Percentiles rank a stretch among this genome's conserved stretches.
Conservation (phyloP, 2,888 invertebrate species). For the Nomada hirtipes region DNA sequence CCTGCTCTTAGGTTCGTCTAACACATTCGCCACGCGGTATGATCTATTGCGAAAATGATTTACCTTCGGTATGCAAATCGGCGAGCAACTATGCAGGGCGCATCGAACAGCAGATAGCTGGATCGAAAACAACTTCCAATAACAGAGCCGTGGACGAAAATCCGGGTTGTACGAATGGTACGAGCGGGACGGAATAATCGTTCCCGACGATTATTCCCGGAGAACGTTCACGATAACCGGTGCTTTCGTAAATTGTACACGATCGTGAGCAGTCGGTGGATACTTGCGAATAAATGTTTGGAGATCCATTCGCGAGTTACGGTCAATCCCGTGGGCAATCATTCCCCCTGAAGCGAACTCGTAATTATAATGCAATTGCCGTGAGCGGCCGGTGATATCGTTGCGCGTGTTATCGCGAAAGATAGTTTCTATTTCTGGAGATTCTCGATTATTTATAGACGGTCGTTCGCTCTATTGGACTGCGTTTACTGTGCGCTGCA, state of each 20-base stretch:
- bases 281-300: not conserved
- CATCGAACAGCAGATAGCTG: not conserved
- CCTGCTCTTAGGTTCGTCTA: constrained; percentile 26
- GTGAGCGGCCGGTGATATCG: not conserved
- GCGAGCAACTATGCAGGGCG: constrained; percentile 8
- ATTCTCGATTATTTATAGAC: constrained; percentile 65
- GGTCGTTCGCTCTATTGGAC: constrained; percentile 39
- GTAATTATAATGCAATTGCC: constrained; percentile 9
- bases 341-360: constrained; percentile 24
- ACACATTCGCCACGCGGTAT: constrained; percentile 26
- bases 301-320: not conserved
- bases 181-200: not conserved
- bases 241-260: constrained; percentile 34
- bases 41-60: constrained; percentile 53
- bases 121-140: not conserved
- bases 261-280: constrained; percentile 14
- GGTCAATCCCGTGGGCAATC: constrained; percentile 12
- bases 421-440: constrained; percentile 67
- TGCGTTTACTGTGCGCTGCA: not conserved
- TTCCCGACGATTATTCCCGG: not conserved
- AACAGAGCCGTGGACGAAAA: not conserved
- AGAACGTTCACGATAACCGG: not conserved
- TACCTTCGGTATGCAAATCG: constrained; percentile 29
- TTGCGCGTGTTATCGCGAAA: constrained; percentile 40
- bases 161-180: not conserved